Percentiles rank a stretch among this genome's conserved stretches.
These are phyloP conservation scores for Meleagris gallopavo DNA, from an alignment of 2,113 vertebrate genomes.

Conservation along the genomic window DNA sequence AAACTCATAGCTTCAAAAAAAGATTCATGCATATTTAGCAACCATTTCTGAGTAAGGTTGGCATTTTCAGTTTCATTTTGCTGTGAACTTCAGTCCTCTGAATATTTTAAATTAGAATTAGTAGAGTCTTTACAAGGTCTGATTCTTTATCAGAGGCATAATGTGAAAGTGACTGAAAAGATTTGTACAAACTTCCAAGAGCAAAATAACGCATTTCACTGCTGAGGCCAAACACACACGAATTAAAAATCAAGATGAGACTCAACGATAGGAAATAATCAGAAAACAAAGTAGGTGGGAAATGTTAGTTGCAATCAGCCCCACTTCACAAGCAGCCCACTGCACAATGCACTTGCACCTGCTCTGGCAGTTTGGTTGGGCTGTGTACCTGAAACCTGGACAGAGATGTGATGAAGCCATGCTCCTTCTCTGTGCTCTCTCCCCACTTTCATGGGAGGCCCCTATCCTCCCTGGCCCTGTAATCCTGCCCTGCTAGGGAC, in stretches of 20 bases:
- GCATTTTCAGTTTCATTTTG: slow-evolving; percentile 1
- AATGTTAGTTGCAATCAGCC: not conserved
- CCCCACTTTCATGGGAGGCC: not conserved
- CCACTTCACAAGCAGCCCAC: not conserved
- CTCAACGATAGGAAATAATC: not conserved
- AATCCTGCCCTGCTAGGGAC: not conserved
- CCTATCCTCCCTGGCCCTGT: accelerated
- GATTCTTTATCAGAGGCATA: not conserved
- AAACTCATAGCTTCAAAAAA: not conserved
- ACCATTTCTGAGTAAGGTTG: not conserved
- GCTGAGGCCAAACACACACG: not conserved
- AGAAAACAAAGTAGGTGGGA: not conserved
- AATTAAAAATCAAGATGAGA: not conserved
- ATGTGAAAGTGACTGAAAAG: not conserved
- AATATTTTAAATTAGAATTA: slow-evolving; percentile 7
- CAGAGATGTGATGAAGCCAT: not conserved
- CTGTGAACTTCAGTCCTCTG: not conserved
- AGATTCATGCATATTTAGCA: not conserved
- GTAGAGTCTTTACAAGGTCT: not conserved
- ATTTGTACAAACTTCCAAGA: not conserved
- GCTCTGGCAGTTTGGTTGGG: not conserved
- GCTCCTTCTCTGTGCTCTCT: not conserved
- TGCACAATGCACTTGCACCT: accelerated
- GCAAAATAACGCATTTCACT: not conserved
- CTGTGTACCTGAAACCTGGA: not conserved